Evolutionary conservation across 1,140 invertebrate species (phyloP), one percentile per base, ranked within the genome.

Genomic region (Hylaeus volcanicus): DNA sequence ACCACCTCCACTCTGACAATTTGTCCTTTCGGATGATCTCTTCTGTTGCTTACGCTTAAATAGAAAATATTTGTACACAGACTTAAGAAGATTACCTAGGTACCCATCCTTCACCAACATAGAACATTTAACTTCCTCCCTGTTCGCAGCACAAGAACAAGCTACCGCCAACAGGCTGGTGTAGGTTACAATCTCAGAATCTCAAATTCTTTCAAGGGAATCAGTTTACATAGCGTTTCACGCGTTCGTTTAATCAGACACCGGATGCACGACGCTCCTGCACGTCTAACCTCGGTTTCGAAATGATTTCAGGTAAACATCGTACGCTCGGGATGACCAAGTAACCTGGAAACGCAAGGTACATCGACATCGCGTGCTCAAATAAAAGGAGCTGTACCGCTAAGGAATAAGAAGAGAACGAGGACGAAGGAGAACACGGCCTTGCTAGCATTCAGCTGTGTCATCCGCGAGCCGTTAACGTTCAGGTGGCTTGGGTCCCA

Each of bases 391-490:
- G 87, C 85, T 88, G 82, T 91, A 92, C 89, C 89, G 89, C 90
- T 93, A 91, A 89, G 88, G 91, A 89, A 83, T 86, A 88, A 85
- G 89, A 89, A 86, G 87, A 89, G 85, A 69, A 82, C 48, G 61
- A 87, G 84, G 74, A 84, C 56, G 79, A 84, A 81, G 77, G 81
- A 86, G 85, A 90, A 89, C 86, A 73, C 90, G 89, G 90, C 91
- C 89, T 92, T 92, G 89, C 88, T 88, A 88, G 48, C 89, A 89
- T 93, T 93, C 88, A 88, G 92, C 92, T 92, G 90, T 91, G 92
- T 93, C 92, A 93, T 93, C 90, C 88, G 91, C 86, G 90, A 83
- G 86, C 92, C 92, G 92, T 93, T 93, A 93, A 91, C 88, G 88
- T 88, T 88, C 85, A 89, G 87, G 87, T 89, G 87, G 87, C 90